Evolutionary conservation across 2,113 vertebrate genomes (phyloP).

Genomic region (Pelmatolapia mariae): DNA sequence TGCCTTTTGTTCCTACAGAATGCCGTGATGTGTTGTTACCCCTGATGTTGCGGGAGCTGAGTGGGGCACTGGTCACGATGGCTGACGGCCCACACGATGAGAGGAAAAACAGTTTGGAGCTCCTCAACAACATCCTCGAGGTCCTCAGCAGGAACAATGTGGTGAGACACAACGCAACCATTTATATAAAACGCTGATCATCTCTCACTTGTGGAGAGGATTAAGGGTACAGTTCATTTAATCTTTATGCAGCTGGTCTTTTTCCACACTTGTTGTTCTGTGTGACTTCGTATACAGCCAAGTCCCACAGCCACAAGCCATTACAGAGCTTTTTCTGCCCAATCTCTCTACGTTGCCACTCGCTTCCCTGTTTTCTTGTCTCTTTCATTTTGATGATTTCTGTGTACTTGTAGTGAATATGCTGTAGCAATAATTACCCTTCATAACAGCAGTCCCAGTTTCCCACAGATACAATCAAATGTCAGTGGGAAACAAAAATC

Average conservation of each 20-base stretch:
- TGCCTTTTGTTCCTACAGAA: conserved; percentile 65
- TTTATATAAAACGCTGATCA: background rate
- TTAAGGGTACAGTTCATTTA: background rate
- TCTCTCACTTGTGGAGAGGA: background rate
- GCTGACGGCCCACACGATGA: conserved; percentile 75
- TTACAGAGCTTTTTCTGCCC: background rate
- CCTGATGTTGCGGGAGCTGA: conserved; percentile 91
- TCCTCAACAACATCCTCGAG: conserved; percentile 92
- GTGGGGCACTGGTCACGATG: conserved; percentile 75
- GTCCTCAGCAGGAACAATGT: conserved; percentile 85
- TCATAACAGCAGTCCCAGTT: background rate
- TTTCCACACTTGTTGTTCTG: background rate
- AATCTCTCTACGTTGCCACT: background rate
- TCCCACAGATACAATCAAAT: background rate
- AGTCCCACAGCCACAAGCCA: background rate
- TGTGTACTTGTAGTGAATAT: background rate
- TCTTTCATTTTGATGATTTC: background rate
- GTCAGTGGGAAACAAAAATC: background rate
- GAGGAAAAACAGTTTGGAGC: conserved; percentile 81
- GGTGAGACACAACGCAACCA: conserved; percentile 71
- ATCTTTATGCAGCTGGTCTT: background rate
- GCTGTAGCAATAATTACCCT: background rate
- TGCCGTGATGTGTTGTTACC: conserved; percentile 93
- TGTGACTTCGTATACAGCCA: background rate
- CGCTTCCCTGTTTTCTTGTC: background rate